phyloP scores from a whole-genome alignment of 2,113 vertebrate species.

The Ammodytes dubius region DNA sequence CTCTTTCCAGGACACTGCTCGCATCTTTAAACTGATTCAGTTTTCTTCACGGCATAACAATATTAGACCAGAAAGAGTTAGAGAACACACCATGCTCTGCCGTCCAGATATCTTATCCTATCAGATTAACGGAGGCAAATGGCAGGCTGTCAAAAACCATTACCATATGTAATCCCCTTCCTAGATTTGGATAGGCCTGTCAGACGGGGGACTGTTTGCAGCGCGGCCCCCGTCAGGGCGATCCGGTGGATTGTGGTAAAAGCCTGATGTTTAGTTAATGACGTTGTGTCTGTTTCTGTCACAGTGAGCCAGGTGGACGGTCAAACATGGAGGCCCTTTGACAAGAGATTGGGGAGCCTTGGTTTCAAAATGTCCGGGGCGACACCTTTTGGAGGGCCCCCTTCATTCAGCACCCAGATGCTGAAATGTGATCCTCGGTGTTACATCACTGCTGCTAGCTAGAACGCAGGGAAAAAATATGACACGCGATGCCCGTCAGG shows the following conservation, averaged over 20 bases:
- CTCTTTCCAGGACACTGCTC: constrained; percentile 69
- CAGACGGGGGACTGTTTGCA: constrained; percentile 69
- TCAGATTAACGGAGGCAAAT: constrained; percentile 81
- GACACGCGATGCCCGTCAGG: constrained; percentile 61
- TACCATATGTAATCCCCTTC: constrained; percentile 78
- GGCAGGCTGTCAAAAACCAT: constrained; percentile 80
- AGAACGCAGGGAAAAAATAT: constrained; percentile 33
- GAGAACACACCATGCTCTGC: constrained; percentile 65
- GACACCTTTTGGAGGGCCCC: constrained; percentile 80
- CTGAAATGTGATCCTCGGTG: constrained; percentile 81
- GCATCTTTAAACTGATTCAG: constrained; percentile 65
- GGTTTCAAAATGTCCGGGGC: constrained; percentile 80
- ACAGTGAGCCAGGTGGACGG: constrained; percentile 92
- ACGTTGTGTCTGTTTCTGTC: constrained; percentile 91
- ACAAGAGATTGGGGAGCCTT: constrained; percentile 88
- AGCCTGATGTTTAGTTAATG: constrained; percentile 94
- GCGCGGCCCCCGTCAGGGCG: constrained; percentile 63
- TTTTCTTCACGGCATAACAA: constrained; percentile 66
- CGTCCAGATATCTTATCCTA: constrained; percentile 78
- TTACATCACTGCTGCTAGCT: constrained; percentile 28
- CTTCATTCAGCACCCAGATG: constrained; percentile 61
- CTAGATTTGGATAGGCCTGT: constrained; percentile 74
- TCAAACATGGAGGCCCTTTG: constrained; percentile 86
- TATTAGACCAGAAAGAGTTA: constrained; percentile 63
- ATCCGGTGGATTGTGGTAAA: constrained; percentile 64